A percentile compares a stretch with the other conserved stretches of the same genome.
These are phyloP conservation scores for Mythimna impura DNA, from an alignment of 2,888 invertebrate species.

Conservation along the genomic window DNA sequence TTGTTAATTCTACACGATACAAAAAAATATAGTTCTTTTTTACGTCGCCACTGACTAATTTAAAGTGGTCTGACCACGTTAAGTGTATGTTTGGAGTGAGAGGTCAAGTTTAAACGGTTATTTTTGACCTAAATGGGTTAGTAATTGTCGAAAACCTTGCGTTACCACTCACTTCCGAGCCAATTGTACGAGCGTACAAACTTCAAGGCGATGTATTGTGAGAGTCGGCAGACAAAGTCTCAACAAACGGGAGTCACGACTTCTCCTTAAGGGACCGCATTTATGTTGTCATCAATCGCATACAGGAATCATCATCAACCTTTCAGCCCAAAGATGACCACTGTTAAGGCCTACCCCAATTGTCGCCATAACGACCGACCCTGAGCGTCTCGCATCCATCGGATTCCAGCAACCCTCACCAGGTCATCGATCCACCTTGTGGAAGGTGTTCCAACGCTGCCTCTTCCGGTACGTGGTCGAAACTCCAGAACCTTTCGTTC, in stretches of 20 bases:
- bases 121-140: conserved; percentile 56
- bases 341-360: too few relatives aligned
- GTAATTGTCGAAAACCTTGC: conserved; percentile 64
- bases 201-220: conserved; percentile 65
- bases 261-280: conserved; percentile 9
- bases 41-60: background rate
- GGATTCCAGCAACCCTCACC: too few relatives aligned
- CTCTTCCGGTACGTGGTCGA: too few relatives aligned
- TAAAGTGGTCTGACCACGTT: background rate
- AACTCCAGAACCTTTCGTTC: too few relatives aligned
- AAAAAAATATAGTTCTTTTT: conserved; percentile 30
- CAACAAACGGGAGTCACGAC: conserved; percentile 23
- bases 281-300: conserved; percentile 20
- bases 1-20: conserved; percentile 43
- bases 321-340: too few relatives aligned
- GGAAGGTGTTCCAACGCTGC: too few relatives aligned
- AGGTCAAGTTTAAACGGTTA: conserved; percentile 28
- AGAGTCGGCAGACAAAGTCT: conserved; percentile 42
- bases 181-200: conserved; percentile 22
- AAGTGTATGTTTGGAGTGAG: background rate
- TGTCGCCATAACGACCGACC: too few relatives aligned
- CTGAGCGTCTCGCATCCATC: too few relatives aligned
- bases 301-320: too few relatives aligned
- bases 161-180: conserved; percentile 65
- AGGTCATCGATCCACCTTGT: too few relatives aligned